phyloP scores from a whole-genome alignment of 2,113 vertebrate genomes.

The Jaculus jaculus region DNA sequence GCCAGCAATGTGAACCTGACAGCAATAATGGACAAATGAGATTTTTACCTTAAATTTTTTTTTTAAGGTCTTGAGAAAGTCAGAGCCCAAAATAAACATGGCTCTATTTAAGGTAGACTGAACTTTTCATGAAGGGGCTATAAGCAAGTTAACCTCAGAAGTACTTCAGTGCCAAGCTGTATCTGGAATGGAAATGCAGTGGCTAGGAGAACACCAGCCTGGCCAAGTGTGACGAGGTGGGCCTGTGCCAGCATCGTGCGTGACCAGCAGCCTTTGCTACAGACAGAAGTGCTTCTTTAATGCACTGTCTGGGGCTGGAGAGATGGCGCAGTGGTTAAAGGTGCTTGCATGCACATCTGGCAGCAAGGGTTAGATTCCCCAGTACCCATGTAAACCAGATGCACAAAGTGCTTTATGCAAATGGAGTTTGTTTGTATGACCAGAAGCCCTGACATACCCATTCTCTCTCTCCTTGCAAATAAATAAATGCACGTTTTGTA shows the following conservation, averaged over 20 bases:
- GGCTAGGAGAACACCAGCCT: not conserved
- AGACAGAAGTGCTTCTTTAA: accelerated
- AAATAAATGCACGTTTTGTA: not conserved
- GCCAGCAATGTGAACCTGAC: no score
- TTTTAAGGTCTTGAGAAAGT: constrained; percentile 27
- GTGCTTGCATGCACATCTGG: no score
- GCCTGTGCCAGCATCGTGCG: not conserved
- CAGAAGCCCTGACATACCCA: no score
- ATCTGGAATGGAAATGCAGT: not conserved
- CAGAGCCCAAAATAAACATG: not conserved
- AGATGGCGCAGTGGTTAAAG: no score
- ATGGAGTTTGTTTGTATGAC: no score
- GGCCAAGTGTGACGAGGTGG: no score
- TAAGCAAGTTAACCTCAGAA: not conserved
- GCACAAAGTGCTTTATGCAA: no score
- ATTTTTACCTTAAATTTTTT: constrained; percentile 18
- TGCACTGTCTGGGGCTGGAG: not conserved
- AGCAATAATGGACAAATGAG: not conserved
- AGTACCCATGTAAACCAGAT: no score
- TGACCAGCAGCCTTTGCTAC: not conserved
- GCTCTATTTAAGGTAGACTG: not conserved
- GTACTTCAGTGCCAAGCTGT: not conserved
- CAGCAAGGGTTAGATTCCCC: no score
- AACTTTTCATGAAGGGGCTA: not conserved
- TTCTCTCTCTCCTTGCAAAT: no score